Evolutionary conservation across 2,797 vertebrate genomes (phyloP).

Genomic region (Sebastes kiyomatsui): DNA sequence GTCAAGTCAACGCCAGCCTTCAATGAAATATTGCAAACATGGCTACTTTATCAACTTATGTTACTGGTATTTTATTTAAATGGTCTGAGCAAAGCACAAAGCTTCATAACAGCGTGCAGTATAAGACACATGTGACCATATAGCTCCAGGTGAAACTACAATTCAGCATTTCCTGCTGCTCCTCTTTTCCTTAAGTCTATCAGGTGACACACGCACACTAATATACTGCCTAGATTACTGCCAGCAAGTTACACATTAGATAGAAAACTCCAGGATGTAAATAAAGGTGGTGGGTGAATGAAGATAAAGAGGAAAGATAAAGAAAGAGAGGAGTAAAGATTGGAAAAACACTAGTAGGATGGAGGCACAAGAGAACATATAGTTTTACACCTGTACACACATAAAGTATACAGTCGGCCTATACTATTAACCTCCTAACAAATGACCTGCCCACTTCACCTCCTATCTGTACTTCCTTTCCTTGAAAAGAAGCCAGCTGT

Average conservation of each 20-base stretch:
- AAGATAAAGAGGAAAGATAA: background rate
- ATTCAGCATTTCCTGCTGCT: constrained; percentile 1
- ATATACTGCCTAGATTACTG: constrained; percentile 27
- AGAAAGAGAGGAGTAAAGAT: background rate
- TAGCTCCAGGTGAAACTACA: background rate
- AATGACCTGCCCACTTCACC: background rate
- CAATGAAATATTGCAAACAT: background rate
- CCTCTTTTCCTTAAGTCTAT: constrained; percentile 3
- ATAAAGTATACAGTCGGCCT: background rate
- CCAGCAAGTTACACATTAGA: constrained; percentile 73
- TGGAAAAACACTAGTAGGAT: background rate
- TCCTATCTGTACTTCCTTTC: constrained; percentile 23
- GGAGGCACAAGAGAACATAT: background rate
- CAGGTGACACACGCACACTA: constrained; percentile 20
- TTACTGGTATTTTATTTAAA: background rate
- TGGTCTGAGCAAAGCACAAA: background rate
- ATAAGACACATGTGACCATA: background rate
- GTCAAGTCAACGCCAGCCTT: background rate
- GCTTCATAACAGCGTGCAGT: background rate
- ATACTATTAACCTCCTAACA: background rate
- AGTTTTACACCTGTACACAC: background rate
- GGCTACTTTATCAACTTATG: background rate
- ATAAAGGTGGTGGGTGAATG: background rate
- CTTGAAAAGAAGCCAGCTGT: constrained; percentile 42
- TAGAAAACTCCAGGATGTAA: constrained; percentile 25